These are phyloP conservation scores for Hypomecis punctinalis DNA, from an alignment of 2,888 invertebrate species.

Conservation along the genomic window DNA sequence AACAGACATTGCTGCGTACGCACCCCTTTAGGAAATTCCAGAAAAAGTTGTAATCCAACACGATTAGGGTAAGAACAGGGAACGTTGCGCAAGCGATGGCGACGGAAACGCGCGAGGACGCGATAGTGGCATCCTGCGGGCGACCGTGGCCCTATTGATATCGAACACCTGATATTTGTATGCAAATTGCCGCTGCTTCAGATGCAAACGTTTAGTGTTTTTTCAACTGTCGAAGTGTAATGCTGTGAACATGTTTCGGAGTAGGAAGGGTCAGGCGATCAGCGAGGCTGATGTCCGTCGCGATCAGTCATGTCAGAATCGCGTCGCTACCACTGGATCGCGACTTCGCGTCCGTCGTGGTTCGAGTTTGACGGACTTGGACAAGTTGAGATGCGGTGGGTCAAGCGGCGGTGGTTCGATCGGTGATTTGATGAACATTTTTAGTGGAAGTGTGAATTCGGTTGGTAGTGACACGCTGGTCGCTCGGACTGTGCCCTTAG, in stretches of 20 bases:
- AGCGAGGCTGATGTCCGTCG: conserved; percentile 79
- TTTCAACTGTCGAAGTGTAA: conserved; percentile 57
- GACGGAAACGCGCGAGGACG: conserved; percentile 75
- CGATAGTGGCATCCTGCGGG: conserved; percentile 81
- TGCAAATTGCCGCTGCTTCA: conserved; percentile 70
- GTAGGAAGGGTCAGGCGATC: conserved; percentile 73
- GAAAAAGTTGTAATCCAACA: conserved; percentile 54
- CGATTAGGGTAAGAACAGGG: conserved; percentile 54
- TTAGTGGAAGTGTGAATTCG: conserved; percentile 89
- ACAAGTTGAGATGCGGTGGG: conserved; percentile 84
- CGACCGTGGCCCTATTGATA: conserved; percentile 81
- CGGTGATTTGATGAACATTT: conserved; percentile 92
- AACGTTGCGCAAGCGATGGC: conserved; percentile 72
- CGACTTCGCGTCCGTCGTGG: conserved; percentile 87
- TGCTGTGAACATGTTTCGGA: conserved; percentile 70
- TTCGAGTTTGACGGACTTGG: conserved; percentile 90
- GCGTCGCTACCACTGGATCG: conserved; percentile 74
- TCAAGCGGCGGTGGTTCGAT: conserved; percentile 87
- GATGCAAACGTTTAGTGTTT: conserved; percentile 69
- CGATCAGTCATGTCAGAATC: conserved; percentile 84
- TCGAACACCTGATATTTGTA: conserved; percentile 73
- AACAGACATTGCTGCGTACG: conserved; percentile 72
- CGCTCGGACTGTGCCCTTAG: conserved; percentile 89
- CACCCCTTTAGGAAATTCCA: conserved; percentile 61
- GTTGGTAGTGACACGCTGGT: conserved; percentile 89